Evolutionary conservation across 2,888 invertebrate species (phyloP).

Genomic region (Rhodophaea formosa): DNA sequence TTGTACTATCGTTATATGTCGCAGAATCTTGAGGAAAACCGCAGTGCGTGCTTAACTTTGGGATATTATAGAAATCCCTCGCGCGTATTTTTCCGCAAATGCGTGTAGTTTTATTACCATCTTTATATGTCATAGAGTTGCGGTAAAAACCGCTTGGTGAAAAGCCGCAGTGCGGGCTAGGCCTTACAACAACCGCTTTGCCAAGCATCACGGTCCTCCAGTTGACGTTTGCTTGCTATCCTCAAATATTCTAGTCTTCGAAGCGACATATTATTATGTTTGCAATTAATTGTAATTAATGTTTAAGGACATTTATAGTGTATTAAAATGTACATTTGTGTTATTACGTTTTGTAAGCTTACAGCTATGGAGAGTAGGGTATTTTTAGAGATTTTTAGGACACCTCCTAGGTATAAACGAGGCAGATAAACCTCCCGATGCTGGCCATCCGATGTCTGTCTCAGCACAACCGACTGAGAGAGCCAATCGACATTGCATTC

Average conservation of each 20-base stretch:
- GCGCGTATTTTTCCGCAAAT: no score
- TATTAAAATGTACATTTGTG: slow-evolving; percentile 59
- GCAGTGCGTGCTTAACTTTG: no score
- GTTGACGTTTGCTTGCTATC: slow-evolving; percentile 77
- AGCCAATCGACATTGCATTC: slow-evolving; percentile 66
- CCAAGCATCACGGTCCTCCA: slow-evolving; percentile 63
- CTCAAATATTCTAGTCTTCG: slow-evolving; percentile 81
- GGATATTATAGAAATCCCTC: no score
- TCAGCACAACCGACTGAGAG: slow-evolving; percentile 55
- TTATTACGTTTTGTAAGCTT: slow-evolving; percentile 73
- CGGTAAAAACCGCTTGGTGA: no score
- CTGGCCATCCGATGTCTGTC: slow-evolving; percentile 63
- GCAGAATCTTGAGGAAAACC: no score
- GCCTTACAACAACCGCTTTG: slow-evolving; percentile 52
- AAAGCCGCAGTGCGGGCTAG: no score
- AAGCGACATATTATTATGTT: slow-evolving; percentile 71
- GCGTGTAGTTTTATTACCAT: no score
- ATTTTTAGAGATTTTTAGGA: slow-evolving; percentile 60
- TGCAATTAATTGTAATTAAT: slow-evolving; percentile 71
- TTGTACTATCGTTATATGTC: no score
- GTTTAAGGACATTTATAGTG: slow-evolving; percentile 65
- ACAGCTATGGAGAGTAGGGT: slow-evolving; percentile 63
- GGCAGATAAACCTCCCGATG: slow-evolving; percentile 54
- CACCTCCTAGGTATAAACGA: slow-evolving; percentile 65
- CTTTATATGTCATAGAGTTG: no score